A percentile compares a stretch with the other conserved stretches of the same genome.
Evolutionary conservation across 2,888 invertebrate genomes (phyloP).

Genomic region (Polymixis flavicincta): DNA sequence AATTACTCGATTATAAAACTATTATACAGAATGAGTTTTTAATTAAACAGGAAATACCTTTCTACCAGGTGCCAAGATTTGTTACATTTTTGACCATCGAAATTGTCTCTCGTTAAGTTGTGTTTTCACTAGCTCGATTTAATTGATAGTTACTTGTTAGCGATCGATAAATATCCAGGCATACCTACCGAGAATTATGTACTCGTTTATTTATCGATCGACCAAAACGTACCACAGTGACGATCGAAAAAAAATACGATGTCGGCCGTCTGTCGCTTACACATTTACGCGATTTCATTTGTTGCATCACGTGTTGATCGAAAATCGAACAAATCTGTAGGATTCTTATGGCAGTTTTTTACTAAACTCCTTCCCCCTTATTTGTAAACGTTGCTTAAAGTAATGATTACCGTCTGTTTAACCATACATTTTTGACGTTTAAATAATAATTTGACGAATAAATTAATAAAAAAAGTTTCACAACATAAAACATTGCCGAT

Average conservation of each 20-base stretch:
- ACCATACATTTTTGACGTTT: no score
- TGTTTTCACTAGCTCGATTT: not conserved
- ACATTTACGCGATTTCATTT: not conserved
- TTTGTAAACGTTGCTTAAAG: no score
- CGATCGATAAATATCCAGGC: not conserved
- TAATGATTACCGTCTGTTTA: no score
- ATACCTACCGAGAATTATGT: no score
- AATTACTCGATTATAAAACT: not conserved
- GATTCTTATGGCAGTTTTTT: not conserved
- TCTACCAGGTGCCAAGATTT: not conserved
- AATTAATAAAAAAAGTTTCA: no score
- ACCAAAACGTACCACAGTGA: not conserved
- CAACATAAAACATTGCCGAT: no score
- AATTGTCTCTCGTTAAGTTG: not conserved
- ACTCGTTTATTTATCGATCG: not conserved
- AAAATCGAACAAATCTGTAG: not conserved
- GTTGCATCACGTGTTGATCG: not conserved
- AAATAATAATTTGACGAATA: no score
- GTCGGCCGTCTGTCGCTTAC: no score
- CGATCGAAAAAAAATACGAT: not conserved
- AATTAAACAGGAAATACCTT: not conserved
- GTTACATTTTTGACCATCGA: not conserved
- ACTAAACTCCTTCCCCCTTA: not conserved
- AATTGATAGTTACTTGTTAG: not conserved
- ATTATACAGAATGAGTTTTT: not conserved